Evolutionary conservation across 2,888 invertebrate genomes (phyloP), one percentile per base, ranked within the genome.

Genomic region (Psococerastis gibbosa): DNA sequence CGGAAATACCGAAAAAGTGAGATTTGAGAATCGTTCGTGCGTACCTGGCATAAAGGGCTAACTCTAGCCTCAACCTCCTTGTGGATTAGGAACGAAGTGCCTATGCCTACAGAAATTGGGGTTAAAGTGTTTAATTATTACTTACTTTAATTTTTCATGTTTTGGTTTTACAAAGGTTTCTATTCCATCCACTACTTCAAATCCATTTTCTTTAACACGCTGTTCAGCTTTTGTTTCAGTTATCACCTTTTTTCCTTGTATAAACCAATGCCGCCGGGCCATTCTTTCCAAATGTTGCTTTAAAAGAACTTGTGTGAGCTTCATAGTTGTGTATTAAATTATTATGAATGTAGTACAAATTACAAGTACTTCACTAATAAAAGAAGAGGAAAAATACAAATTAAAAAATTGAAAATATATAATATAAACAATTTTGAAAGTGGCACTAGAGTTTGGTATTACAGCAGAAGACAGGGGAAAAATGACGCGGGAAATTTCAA

Each of bases 281-380:
- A 74, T 71, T 65, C 77, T 73, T 35, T 70, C 79, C 51, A 82
- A 69, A 56, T 84, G 78, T 54, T 82, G 79, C 22, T 71, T 65
- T 45, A 60, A 66, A 50, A 82, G 60, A 47, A 68, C 61, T 47
- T 65, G 65, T 11, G 78, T 70, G 32, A 79, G 52, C 52, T 71
- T 74, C 84, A 84, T 84, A 58, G 57, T 57, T 54, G 50, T 27
- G 16, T 18, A 4, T 15, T 27, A n/a, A n/a, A n/a, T n/a, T n/a
- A n/a, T n/a, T n/a, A n/a, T n/a, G n/a, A n/a, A n/a, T n/a, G n/a
- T n/a, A n/a, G n/a, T n/a, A n/a, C n/a, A n/a, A n/a, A n/a, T n/a
- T n/a, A n/a, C n/a, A n/a, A n/a, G n/a, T n/a, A n/a, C n/a, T n/a
- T n/a, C n/a, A n/a, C n/a, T n/a, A n/a, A n/a, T n/a, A n/a, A n/a